phyloP scores from a whole-genome alignment of 2,113 vertebrate genomes.

The Anhinga rufa region DNA sequence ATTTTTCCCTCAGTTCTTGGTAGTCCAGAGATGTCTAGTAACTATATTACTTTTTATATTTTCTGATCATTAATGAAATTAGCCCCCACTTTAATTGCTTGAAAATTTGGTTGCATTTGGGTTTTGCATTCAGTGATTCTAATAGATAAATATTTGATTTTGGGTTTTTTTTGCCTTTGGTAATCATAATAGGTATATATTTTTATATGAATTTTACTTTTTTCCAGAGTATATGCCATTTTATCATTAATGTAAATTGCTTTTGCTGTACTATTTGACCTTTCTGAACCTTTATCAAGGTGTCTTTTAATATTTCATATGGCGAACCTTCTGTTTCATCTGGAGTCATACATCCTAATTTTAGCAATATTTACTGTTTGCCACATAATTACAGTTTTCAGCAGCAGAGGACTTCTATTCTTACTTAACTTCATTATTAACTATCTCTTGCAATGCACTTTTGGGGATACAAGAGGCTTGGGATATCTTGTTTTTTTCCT shows the following conservation, averaged over 20 bases:
- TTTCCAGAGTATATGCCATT: not conserved
- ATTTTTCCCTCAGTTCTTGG: not conserved
- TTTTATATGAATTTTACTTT: not conserved
- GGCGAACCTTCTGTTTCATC: not conserved
- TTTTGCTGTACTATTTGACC: not conserved
- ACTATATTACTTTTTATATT: not conserved
- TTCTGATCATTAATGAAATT: not conserved
- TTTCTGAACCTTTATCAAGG: not conserved
- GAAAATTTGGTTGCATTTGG: not conserved
- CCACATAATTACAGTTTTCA: not conserved
- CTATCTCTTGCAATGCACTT: not conserved
- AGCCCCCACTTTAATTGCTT: not conserved
- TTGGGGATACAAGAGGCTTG: not conserved
- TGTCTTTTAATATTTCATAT: not conserved
- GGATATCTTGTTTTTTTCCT: not conserved
- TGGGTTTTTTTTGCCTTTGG: not conserved
- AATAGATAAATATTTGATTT: not conserved
- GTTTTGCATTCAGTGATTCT: not conserved
- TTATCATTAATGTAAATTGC: not conserved
- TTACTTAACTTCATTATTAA: not conserved
- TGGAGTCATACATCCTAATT: not conserved
- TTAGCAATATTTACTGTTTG: not conserved
- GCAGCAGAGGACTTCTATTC: not conserved
- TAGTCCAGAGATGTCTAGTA: not conserved
- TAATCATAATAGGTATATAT: not conserved